Percentiles rank a stretch among this genome's conserved stretches.
Evolutionary conservation across 2,797 vertebrate species (phyloP).

Genomic region (Pseudopleuronectes americanus): DNA sequence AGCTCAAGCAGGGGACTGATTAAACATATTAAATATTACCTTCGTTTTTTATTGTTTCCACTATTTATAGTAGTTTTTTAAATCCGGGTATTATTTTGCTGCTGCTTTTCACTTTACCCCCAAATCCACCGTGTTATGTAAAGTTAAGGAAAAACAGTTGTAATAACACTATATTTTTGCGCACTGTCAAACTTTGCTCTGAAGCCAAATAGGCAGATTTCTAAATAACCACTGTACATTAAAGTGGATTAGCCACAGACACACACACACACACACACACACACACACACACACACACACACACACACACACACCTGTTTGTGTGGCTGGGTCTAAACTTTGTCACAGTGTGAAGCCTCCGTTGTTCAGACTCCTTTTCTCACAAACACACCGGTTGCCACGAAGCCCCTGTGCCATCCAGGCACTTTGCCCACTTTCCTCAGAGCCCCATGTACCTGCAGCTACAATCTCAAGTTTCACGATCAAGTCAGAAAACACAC

Average conservation of each 20-base stretch:
- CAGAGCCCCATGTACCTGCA: constrained; percentile 84
- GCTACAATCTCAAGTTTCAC: constrained; percentile 85
- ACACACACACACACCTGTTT: constrained; percentile 24
- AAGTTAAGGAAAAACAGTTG: not conserved
- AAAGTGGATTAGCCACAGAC: not conserved
- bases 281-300: not conserved
- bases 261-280: not conserved
- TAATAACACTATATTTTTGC: not conserved
- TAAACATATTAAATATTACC: too few relatives aligned
- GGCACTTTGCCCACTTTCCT: constrained; percentile 87
- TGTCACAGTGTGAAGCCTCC: constrained; percentile 27
- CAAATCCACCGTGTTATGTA: too few relatives aligned
- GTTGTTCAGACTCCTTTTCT: constrained; percentile 19
- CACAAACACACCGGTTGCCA: constrained; percentile 65
- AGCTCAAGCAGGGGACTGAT: not conserved
- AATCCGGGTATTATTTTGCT: too few relatives aligned
- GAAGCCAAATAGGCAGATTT: not conserved
- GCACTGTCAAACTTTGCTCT: not conserved
- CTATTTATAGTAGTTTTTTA: too few relatives aligned
- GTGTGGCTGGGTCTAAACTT: constrained; percentile 22
- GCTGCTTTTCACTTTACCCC: too few relatives aligned
- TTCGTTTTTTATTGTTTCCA: too few relatives aligned
- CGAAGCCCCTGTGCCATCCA: constrained; percentile 77
- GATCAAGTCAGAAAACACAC: constrained; percentile 78
- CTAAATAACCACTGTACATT: not conserved